Base-by-base conservation (phyloP, 2,797 vertebrate species). In the Sebastes vulpes region DNA sequence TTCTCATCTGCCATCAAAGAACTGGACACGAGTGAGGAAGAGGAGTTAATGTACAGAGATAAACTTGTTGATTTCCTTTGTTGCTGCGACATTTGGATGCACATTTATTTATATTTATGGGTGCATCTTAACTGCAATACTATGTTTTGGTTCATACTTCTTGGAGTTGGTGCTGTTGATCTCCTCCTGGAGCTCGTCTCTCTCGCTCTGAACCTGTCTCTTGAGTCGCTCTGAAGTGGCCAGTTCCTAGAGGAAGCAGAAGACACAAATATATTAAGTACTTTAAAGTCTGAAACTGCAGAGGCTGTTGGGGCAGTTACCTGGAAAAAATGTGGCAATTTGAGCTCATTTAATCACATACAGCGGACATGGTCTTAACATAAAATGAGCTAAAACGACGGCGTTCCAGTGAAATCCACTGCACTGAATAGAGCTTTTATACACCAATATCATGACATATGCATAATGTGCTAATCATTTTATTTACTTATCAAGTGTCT, bases 151-250 rank as follows among this genome's bases (percentile, higher is more conserved):
- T 38, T 73, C 95, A 86, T 95, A 99, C 98, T 97, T 97, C 95
- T 99, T 99, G 63, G 95, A 90, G 56, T 96, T 97, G 86, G 92
- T 96, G 93, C 95, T 96, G 84, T 93, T 97, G 2, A 99, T 95
- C 91, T 98, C 98, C 1, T 99, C 98, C 20, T 98, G 98, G 76
- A 99, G 94, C 85, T 99, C 98, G 3, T 99, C 98, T 75, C 98
- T 96, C 90, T 99, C 98, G n/a, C 95, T 96, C 94, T 99, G 98
- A 73, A 95, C 92, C 88, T 98, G 98, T 81, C 95, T 97, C 93
- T 98, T 99, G 52, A 97, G 91, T 75, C 96, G 97, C 76, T 99
- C 99, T 0, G 97, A 97, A 9, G 96, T 95, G 18, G 98, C 97
- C 79, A 99, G 95, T 63, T 99, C 98, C 99, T 99, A 89, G 69